Base-by-base conservation (phyloP, 2,797 vertebrate genomes). In the Oophaga sylvatica region DNA sequence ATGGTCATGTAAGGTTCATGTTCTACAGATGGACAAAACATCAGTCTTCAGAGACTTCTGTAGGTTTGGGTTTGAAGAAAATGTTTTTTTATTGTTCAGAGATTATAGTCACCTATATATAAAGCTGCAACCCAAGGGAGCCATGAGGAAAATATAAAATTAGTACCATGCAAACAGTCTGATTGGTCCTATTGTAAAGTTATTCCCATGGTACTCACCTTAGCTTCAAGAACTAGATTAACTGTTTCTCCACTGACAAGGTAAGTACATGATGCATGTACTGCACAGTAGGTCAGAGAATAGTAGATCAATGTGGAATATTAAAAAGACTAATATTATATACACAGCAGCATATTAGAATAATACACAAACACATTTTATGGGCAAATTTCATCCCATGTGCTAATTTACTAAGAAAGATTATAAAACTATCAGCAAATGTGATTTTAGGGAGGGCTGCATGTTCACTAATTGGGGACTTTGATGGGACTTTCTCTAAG, bases 1-100 rank as follows among this genome's bases (percentile, higher is more conserved):
- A 26, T 17, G 60, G 60, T 85, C 79, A 88, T 26, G 5, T 77
- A 82, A 88, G 83, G 60, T 77, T 85, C 85, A 88, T 81, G 76
- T 76, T 62, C 59, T 81, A 80, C 70, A 81, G 60, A 63, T 87
- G 78, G 79, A 81, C 45, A 78, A 20, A 70, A 16, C 35, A 59
- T 88, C 6, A 0, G 15, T 82, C 79, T 80, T 60, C 73, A 45
- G 67, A 76, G 70, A 60, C 79, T 81, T 35, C 19, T 62, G 8
- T 17, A 48, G 29, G 17, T 59, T 4, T 57, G 5, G 56, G 16
- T 0, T n/a, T 35, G n/a, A 20, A 16, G 48, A 31, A 22, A 57
- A 79, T 35, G 3, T 16, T 31, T 1, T 29, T 59, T 79, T 79
- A 78, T 22, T 78, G 5, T 15, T 0, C 6, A 4, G 16, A 78